phyloP scores from a whole-genome alignment of 53 echinoderm and acorn worm species.

The Temnopleurus reevesii region DNA sequence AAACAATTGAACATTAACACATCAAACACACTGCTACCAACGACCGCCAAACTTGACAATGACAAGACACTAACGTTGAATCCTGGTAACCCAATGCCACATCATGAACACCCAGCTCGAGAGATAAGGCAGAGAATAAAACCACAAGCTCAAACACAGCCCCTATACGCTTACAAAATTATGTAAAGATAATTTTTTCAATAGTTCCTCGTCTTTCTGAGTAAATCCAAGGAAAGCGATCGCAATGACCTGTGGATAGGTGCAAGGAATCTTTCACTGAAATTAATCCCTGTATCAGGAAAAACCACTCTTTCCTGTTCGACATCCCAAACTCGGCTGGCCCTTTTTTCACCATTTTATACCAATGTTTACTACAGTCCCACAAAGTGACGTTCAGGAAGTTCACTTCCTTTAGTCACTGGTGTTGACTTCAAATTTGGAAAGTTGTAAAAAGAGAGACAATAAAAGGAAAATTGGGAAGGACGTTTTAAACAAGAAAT shows the following conservation, averaged over 20 bases:
- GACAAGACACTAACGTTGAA: not conserved
- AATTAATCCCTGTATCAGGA: slow-evolving; percentile 22
- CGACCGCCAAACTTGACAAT: not conserved
- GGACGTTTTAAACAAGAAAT: too few species aligned
- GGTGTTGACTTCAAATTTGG: not conserved
- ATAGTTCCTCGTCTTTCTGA: slow-evolving; percentile 31
- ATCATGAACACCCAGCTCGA: not conserved
- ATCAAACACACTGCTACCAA: not conserved
- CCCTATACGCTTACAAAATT: slow-evolving; percentile 13
- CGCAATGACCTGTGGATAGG: not conserved
- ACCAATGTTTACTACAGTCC: slow-evolving; percentile 2
- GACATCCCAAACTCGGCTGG: slow-evolving; percentile 19
- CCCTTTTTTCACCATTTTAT: not conserved
- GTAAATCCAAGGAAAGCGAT: not conserved
- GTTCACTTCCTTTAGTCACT: slow-evolving; percentile 46
- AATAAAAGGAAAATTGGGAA: too few species aligned
- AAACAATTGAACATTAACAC: too few species aligned
- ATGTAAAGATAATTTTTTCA: not conserved
- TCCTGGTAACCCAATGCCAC: not conserved
- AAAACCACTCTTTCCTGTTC: slow-evolving; percentile 37
- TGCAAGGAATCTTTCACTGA: not conserved
- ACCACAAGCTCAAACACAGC: slow-evolving; percentile 32
- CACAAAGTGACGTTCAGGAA: slow-evolving; percentile 48
- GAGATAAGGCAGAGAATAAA: not conserved
- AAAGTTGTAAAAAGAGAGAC: not conserved